Percentiles rank a stretch among this genome's conserved stretches.
Conservation (phyloP, 2,888 invertebrate genomes). For the Lagria hirta region DNA sequence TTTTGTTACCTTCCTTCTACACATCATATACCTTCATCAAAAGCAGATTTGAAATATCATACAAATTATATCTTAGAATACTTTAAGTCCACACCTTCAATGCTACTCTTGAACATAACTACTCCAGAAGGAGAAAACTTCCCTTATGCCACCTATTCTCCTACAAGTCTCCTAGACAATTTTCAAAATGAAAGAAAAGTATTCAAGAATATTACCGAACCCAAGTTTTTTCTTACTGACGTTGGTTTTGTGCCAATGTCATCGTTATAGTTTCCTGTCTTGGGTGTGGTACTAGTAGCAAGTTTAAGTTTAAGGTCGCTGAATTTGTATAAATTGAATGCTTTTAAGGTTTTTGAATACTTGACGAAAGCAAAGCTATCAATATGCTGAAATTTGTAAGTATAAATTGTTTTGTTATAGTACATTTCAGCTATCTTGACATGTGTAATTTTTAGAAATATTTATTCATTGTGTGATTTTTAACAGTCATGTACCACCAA, state of each 20-base stretch:
- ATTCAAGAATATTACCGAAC: conserved; percentile 30
- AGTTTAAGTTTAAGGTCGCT: conserved; percentile 4
- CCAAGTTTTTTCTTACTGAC: conserved; percentile 37
- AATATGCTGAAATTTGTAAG: conserved; percentile 9
- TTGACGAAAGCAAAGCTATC: not conserved
- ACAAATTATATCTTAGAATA: conserved; percentile 42
- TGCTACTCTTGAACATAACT: conserved; percentile 38
- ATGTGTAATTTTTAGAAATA: not conserved
- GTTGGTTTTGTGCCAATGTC: conserved; percentile 38
- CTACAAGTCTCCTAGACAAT: conserved; percentile 13
- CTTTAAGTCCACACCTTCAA: conserved; percentile 40
- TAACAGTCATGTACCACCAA: no score
- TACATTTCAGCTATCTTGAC: not conserved
- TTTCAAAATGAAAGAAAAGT: conserved; percentile 21
- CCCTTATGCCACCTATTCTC: conserved; percentile 39
- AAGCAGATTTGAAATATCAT: conserved; percentile 40
- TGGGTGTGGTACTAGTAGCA: conserved; percentile 3
- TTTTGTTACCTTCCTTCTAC: conserved; percentile 35
- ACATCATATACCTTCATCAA: no score
- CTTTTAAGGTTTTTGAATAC: not conserved
- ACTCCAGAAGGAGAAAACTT: conserved; percentile 41
- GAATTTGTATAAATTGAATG: conserved; percentile 4
- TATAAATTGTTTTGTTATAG: conserved; percentile 1
- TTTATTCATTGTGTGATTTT: conserved; percentile 10
- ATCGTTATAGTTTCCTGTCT: conserved; percentile 3